Evolutionary conservation across 2,888 invertebrate genomes (phyloP).

Genomic region (Aspidiotus destructor): DNA sequence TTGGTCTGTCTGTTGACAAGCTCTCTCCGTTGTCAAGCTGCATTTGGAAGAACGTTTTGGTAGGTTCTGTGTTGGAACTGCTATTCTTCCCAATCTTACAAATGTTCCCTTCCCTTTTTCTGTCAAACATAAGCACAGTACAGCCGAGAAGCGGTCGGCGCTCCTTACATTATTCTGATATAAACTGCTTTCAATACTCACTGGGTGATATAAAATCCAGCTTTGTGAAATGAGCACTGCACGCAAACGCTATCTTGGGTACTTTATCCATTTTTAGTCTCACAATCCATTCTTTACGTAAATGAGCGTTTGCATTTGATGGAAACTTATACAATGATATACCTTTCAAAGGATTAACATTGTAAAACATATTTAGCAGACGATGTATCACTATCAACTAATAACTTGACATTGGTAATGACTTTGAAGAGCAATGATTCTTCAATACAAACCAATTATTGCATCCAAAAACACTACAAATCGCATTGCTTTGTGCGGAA

Average conservation of each 20-base stretch:
- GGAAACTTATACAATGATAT: not conserved
- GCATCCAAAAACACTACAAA: not conserved
- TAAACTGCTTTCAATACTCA: not conserved
- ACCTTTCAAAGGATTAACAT: not conserved
- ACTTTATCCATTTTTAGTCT: not conserved
- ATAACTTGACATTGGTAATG: not conserved
- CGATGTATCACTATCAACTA: not conserved
- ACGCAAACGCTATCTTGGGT: not conserved
- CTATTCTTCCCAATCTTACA: not conserved
- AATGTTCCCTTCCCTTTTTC: not conserved
- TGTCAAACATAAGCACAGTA: not conserved
- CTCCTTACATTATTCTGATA: not conserved
- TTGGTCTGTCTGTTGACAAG: not conserved
- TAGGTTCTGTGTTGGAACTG: not conserved
- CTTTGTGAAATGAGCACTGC: not conserved
- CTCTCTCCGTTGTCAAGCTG: not conserved
- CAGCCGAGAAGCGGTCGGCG: not conserved
- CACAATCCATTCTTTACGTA: not conserved
- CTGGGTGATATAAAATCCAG: not conserved
- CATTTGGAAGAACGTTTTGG: not conserved
- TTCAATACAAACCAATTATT: not conserved
- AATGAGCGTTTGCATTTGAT: not conserved
- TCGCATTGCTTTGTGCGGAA: not conserved
- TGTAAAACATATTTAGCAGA: too few relatives aligned
- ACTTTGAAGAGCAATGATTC: not conserved